Evolutionary conservation across 2,797 vertebrate genomes (phyloP).

Genomic region (Australoheros facetus): DNA sequence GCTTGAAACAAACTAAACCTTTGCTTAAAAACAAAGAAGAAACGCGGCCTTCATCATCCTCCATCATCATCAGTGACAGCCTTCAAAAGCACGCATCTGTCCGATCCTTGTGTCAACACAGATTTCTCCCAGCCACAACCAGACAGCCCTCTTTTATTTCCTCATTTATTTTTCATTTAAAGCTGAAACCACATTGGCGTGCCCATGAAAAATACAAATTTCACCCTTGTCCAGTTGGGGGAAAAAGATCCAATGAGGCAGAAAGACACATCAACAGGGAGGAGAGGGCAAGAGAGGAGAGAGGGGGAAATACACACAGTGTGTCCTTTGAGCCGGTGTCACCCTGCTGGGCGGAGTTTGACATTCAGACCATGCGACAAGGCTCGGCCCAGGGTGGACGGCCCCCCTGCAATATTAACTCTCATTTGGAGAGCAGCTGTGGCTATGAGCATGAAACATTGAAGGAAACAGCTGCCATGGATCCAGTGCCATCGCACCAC

Average conservation of each 20-base stretch:
- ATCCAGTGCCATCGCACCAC: slow-evolving; percentile 87
- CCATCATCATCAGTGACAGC: not conserved
- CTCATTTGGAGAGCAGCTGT: slow-evolving; percentile 98
- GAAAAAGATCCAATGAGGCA: slow-evolving; percentile 63
- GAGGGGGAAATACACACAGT: slow-evolving; percentile 43
- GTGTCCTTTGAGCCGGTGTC: slow-evolving; percentile 81
- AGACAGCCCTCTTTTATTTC: slow-evolving; percentile 36
- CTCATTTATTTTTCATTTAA: slow-evolving; percentile 64
- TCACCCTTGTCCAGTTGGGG: slow-evolving; percentile 62
- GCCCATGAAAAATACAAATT: slow-evolving; percentile 63
- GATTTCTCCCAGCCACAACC: slow-evolving; percentile 2
- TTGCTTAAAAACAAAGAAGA: too few relatives aligned
- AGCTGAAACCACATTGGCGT: slow-evolving; percentile 7
- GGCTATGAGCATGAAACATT: slow-evolving; percentile 98
- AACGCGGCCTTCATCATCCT: too few relatives aligned
- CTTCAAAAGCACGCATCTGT: not conserved
- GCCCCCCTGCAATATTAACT: slow-evolving; percentile 95
- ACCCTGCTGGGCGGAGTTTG: slow-evolving; percentile 84
- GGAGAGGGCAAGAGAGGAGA: slow-evolving; percentile 41
- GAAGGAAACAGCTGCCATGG: slow-evolving; percentile 98
- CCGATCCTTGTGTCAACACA: not conserved
- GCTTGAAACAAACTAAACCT: not conserved
- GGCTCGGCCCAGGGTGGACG: slow-evolving; percentile 76
- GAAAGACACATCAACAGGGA: slow-evolving; percentile 61
- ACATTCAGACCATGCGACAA: slow-evolving; percentile 94